Evolutionary conservation across 2,113 vertebrate species (phyloP), one percentile per base, ranked within the genome.

Genomic region (Myiozetetes cayanensis): DNA sequence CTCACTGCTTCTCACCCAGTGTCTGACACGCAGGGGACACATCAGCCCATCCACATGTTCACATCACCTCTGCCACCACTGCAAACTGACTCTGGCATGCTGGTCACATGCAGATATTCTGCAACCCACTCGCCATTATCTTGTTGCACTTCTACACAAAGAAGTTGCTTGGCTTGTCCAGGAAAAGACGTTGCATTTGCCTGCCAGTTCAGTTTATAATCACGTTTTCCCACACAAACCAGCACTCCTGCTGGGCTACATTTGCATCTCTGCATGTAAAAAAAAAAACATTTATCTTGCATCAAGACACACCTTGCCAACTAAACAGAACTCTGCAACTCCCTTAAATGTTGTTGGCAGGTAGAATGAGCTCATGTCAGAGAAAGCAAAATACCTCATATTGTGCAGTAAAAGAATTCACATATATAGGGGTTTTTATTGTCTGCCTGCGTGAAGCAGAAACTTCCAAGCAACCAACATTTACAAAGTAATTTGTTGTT

Each of bases 21-120:
- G 1, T 23, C 31, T 56, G 56, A 28, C 15, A 31, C 0, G 2
- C 44, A 80, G 33, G 44, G 35, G 52, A 41, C 4, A 17, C 37
- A 53, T 16, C 37, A 79, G 52, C 37, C 31, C 46, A 53, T 14
- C 21, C 35, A 52, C 5, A 1, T 20, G 61, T 44, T 35, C 31
- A 20, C 12, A 33, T 8, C 5, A 6, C 41, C 66, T 56, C 62
- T 52, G 62, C 18, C 73, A 78, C 21, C 66, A 70, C 50, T 20
- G 16, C 39, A 41, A 41, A 41, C 39, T 41, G 12, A 41, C 39
- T 41, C 88, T 33, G 43, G 37, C 79, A 74, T 0, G 71, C 5
- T 68, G 24, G 74, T 28, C 63, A 15, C 44, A 65, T 1, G 20
- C n/a, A 70, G 18, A 79, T 43, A 49, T 33, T 66, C 92, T 80